These are phyloP conservation scores for Ammodytes marinus DNA, from an alignment of 2,113 vertebrate species.

Conservation along the genomic window DNA sequence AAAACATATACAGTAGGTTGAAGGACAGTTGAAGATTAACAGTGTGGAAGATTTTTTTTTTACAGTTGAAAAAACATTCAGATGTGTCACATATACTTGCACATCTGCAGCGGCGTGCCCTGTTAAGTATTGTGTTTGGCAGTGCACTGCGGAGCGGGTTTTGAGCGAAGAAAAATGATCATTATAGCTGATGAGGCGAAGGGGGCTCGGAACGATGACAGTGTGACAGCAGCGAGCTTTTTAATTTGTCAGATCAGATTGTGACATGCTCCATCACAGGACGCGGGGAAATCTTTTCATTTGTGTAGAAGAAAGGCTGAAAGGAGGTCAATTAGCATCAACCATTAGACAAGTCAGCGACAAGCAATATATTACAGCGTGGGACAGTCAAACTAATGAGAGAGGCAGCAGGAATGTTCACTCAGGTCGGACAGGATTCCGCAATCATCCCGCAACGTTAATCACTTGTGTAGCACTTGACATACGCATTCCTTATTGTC, in stretches of 20 bases:
- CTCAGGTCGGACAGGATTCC: slow-evolving; percentile 75
- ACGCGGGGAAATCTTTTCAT: slow-evolving; percentile 85
- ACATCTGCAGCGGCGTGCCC: slow-evolving; percentile 39
- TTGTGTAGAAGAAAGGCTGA: slow-evolving; percentile 81
- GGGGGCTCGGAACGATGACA: slow-evolving; percentile 78
- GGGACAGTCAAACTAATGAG: slow-evolving; percentile 87
- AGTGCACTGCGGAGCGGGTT: slow-evolving; percentile 42
- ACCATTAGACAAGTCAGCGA: slow-evolving; percentile 85
- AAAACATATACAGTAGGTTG: slow-evolving; percentile 5
- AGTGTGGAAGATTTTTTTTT: slow-evolving; percentile 38
- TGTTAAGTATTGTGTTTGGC: slow-evolving; percentile 76
- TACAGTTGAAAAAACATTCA: slow-evolving; percentile 57
- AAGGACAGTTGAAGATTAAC: slow-evolving; percentile 42
- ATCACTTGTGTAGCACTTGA: slow-evolving; percentile 72
- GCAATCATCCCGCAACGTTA: slow-evolving; percentile 66
- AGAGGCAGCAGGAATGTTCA: slow-evolving; percentile 76
- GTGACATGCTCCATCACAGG: slow-evolving; percentile 86
- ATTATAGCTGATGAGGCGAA: slow-evolving; percentile 86
- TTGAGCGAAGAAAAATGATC: slow-evolving; percentile 81
- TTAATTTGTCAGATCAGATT: slow-evolving; percentile 88
- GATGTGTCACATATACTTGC: slow-evolving; percentile 34
- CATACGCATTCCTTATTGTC: slow-evolving; percentile 61
- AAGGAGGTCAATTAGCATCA: slow-evolving; percentile 89
- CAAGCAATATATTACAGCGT: slow-evolving; percentile 83
- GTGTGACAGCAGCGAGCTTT: slow-evolving; percentile 86